phyloP scores from a whole-genome alignment of 2,888 invertebrate genomes.

The Clostera curtula region DNA sequence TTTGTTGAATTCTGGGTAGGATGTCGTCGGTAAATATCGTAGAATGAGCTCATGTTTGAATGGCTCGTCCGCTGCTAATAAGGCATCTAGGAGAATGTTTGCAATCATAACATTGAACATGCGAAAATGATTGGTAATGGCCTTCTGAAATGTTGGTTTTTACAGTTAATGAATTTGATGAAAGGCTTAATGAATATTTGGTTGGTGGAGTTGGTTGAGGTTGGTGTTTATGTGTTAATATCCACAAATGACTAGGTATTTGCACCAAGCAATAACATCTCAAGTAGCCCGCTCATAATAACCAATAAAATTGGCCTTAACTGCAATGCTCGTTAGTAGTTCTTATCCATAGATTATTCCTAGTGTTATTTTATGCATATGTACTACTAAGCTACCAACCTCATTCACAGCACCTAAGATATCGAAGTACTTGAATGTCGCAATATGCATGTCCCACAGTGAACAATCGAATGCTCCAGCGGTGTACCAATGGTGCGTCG shows the following conservation, averaged over 20 bases:
- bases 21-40: conserved; percentile 1
- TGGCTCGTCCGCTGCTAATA: conserved; percentile 16
- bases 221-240: not conserved
- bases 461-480: conserved; percentile 52
- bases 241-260: not conserved
- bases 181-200: too few species aligned
- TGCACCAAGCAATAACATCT: not conserved
- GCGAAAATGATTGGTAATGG: conserved; percentile 19
- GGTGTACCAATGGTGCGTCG: conserved; percentile 45
- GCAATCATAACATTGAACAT: conserved; percentile 18
- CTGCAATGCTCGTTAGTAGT: too few species aligned
- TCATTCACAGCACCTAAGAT: conserved; percentile 8
- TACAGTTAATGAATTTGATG: too few species aligned
- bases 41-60: conserved; percentile 19
- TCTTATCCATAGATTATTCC: too few species aligned
- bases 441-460: conserved; percentile 39
- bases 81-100: conserved; percentile 14
- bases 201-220: too few species aligned
- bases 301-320: too few species aligned
- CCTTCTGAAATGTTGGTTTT: conserved; percentile 16
- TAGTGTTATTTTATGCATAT: too few species aligned
- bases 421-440: conserved; percentile 19
- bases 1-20: conserved; percentile 19
- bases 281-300: too few species aligned
- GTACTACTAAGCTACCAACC: not conserved